Percentiles rank a stretch among this genome's conserved stretches.
phyloP scores from a whole-genome alignment of 1,140 invertebrate species.

The Drosophila ercepeae region DNA sequence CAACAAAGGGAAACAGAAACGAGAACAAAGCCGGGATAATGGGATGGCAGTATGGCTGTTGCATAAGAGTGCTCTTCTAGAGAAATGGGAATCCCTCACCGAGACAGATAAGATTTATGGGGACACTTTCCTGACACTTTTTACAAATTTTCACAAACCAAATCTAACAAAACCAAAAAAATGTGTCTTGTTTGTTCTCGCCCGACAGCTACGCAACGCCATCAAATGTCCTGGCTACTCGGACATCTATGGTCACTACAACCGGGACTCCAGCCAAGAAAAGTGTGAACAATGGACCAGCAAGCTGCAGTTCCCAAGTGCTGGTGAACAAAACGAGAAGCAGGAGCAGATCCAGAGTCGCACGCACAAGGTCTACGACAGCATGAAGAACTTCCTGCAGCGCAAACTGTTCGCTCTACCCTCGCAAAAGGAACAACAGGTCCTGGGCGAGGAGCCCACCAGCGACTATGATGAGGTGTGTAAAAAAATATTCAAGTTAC shows the following conservation, averaged over 20 bases:
- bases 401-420: constrained; percentile 73
- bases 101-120: constrained; percentile 45
- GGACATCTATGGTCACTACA: constrained; percentile 68
- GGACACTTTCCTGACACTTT: constrained; percentile 21
- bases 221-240: constrained; percentile 69
- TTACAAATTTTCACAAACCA: constrained; percentile 55
- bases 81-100: constrained; percentile 34
- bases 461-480: constrained; percentile 80
- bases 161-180: constrained; percentile 49
- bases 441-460: constrained; percentile 56
- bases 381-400: constrained; percentile 79
- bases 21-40: constrained; percentile 52
- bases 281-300: constrained; percentile 72
- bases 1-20: constrained; percentile 6
- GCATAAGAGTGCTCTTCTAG: constrained; percentile 35
- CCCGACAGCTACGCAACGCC: constrained; percentile 61
- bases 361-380: constrained; percentile 76
- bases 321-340: constrained; percentile 8
- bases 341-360: constrained; percentile 55
- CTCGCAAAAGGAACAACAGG: constrained; percentile 46
- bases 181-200: constrained; percentile 25
- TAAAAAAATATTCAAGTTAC: constrained; percentile 8
- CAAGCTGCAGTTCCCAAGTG: constrained; percentile 54
- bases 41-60: constrained; percentile 24
- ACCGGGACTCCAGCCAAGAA: constrained; percentile 51